A percentile compares a stretch with the other conserved stretches of the same genome.
Evolutionary conservation across 2,888 invertebrate species (phyloP).

Genomic region (Kryphioiulus occultus): DNA sequence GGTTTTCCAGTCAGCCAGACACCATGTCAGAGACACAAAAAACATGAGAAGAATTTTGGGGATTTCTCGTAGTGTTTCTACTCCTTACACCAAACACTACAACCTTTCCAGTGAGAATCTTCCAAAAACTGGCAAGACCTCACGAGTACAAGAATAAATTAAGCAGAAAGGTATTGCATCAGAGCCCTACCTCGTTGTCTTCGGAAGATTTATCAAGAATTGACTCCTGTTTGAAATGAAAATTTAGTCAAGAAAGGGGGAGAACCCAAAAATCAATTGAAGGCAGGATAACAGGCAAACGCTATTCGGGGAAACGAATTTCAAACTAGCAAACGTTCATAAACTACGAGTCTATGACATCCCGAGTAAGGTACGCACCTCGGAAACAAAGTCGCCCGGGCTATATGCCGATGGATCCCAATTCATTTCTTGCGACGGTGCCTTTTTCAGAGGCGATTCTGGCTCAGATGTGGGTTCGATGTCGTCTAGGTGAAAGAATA

Average conservation of each 20-base stretch:
- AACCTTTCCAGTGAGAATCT: no score
- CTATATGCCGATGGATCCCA: slow-evolving; percentile 50
- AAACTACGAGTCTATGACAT: background rate
- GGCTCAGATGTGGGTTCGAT: slow-evolving; percentile 39
- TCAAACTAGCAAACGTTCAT: background rate
- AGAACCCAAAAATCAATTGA: background rate
- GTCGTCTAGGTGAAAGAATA: slow-evolving; percentile 16
- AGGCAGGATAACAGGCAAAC: background rate
- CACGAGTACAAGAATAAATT: background rate
- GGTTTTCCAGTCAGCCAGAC: no score
- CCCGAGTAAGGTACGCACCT: slow-evolving; percentile 22
- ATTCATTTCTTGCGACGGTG: slow-evolving; percentile 51
- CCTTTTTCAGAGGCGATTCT: slow-evolving; percentile 20
- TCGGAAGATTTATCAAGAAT: background rate
- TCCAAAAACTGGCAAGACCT: no score
- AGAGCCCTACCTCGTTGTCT: background rate
- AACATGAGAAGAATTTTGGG: no score
- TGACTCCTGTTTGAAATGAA: slow-evolving; percentile 9
- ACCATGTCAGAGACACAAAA: no score
- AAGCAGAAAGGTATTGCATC: background rate
- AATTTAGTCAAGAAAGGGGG: background rate
- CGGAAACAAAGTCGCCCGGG: slow-evolving; percentile 39
- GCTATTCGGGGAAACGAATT: background rate
- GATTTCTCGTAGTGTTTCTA: background rate
- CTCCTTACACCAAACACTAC: background rate